phyloP scores from a whole-genome alignment of 2,888 invertebrate species.

The Chymomyza amoena region DNA sequence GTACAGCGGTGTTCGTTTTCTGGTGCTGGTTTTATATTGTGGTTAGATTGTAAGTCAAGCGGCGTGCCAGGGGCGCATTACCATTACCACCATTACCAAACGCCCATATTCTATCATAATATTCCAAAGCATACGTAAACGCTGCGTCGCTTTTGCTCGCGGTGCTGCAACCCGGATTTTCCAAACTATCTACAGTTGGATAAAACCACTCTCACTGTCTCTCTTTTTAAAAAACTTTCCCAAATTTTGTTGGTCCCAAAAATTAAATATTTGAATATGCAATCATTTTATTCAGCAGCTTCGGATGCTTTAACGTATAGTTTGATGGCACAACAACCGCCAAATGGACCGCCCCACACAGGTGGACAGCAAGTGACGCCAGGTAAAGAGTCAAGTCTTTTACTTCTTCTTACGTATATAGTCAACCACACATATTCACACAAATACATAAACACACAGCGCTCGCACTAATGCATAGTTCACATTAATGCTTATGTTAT shows the following conservation, averaged over 20 bases:
- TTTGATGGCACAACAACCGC: conserved; percentile 78
- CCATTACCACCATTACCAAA: not conserved
- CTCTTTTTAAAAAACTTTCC: not conserved
- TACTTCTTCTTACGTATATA: conserved; percentile 2
- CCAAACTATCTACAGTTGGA: no score
- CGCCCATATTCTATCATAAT: conserved; percentile 20
- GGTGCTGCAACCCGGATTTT: not conserved
- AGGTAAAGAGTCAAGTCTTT: conserved; percentile 59
- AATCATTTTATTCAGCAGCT: conserved; percentile 66
- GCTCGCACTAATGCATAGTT: not conserved
- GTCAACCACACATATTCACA: conserved; percentile 16
- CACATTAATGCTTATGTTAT: not conserved
- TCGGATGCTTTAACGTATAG: conserved; percentile 77
- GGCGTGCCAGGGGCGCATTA: not conserved
- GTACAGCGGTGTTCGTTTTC: not conserved
- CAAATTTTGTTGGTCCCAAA: not conserved
- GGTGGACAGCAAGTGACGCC: conserved; percentile 72
- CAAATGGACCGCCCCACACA: conserved; percentile 74
- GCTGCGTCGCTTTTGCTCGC: not conserved
- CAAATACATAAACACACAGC: not conserved
- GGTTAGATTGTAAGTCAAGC: not conserved
- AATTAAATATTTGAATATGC: not conserved
- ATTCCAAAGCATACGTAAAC: conserved; percentile 58
- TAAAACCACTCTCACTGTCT: not conserved
- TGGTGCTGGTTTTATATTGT: not conserved